These are phyloP conservation scores for Falco columbarius DNA, from an alignment of 2,797 vertebrate species.

Conservation along the genomic window DNA sequence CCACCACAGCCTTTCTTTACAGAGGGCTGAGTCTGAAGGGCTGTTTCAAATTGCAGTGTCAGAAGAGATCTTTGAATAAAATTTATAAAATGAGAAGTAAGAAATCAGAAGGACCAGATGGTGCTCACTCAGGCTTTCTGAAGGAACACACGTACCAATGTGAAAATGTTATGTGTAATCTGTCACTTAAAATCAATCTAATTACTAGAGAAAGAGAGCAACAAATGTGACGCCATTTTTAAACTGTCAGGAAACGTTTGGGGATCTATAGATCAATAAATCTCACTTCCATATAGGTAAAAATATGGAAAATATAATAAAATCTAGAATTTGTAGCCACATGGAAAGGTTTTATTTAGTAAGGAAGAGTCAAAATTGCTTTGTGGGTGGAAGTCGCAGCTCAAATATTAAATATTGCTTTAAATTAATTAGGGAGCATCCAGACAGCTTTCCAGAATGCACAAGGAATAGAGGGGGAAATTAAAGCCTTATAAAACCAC, in stretches of 20 bases:
- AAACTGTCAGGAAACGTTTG: not conserved
- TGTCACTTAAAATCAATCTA: conserved; percentile 30
- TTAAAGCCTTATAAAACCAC: not conserved
- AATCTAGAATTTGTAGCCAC: not conserved
- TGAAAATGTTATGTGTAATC: conserved; percentile 31
- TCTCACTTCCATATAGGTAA: not conserved
- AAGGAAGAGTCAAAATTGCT: conserved; percentile 1
- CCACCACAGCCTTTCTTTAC: not conserved
- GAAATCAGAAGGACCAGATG: conserved; percentile 41
- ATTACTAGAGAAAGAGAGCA: conserved; percentile 9
- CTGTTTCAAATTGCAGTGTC: conserved; percentile 39
- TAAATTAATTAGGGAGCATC: not conserved
- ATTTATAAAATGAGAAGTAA: not conserved
- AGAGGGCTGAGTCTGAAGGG: not conserved
- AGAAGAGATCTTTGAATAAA: conserved; percentile 28
- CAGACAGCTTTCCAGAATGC: not conserved
- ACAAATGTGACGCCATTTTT: not conserved
- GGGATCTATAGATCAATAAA: not conserved
- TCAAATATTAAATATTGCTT: not conserved
- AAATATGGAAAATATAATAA: not conserved
- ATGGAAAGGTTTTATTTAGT: not conserved
- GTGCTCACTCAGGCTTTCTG: not conserved
- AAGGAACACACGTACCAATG: not conserved
- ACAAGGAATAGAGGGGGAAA: not conserved
- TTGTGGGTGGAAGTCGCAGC: not conserved